Evolutionary conservation across 2,113 vertebrate species (phyloP), one percentile per base, ranked within the genome.

Genomic region (Puma concolor): DNA sequence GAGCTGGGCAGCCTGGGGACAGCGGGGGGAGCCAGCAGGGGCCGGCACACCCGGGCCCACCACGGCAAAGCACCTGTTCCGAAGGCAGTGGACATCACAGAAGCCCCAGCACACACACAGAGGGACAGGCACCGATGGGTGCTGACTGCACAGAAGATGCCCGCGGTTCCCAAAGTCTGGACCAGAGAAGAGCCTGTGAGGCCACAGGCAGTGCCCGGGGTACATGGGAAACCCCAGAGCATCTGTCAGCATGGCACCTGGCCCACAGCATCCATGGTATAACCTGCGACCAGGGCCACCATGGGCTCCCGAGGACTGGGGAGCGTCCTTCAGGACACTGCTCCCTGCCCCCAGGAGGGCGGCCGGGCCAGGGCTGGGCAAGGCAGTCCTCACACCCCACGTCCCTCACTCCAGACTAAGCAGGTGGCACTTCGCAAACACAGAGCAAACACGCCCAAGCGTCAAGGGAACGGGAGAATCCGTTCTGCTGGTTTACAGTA

Each of bases 1-100:
- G 38, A 1, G 2, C 52, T 2, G 3, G 17, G 4, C 4, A 0
- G 36, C 52, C 25, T 38, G 33, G 66, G 25, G n/a, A 14, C 19
- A 25, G 44, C 29, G 8, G 21, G 25, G 50, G 16, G 17, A n/a
- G 33, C 16, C 1, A 16, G 17, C 38, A 17, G 54, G 27, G 16
- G 16, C 67, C n/a, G 23, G 23, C 36, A 41, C 36, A 13, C 21
- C 64, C 29, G 13, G 64, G 64, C 21, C 71, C 21, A 7, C 21
- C 36, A 25, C 36, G 25, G 36, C 11, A 27, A 74, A 27, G 36
- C 21, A 36, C 7, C 69, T 19, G 5, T 1, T 74, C 36, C 71
- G 36, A 1, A 7, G 23, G 11, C 36, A 27, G 23, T 1, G 12
- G 74, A 10, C 7, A 2, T 15, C 27, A 17, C 41, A 25, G 12